Conservation (phyloP, 2,888 invertebrate genomes). For the Epirrhoe tristata region DNA sequence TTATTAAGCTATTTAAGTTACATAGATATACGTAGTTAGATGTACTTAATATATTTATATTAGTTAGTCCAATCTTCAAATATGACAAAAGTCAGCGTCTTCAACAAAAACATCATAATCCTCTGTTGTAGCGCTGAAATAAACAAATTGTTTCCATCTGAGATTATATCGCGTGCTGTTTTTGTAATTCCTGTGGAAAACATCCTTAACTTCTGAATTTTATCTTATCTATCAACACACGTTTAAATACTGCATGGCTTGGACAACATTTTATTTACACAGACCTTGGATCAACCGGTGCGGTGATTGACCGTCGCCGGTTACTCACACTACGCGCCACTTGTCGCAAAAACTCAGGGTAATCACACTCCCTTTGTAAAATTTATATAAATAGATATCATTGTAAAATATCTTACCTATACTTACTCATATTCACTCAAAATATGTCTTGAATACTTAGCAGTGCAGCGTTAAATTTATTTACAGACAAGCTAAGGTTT, state of each 20-base stretch:
- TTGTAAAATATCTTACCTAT: no score
- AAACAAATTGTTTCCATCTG: neutral
- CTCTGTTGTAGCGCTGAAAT: neutral
- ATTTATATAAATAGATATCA: neutral
- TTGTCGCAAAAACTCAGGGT: conserved; percentile 56
- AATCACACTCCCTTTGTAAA: conserved; percentile 38
- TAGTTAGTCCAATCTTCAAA: no score
- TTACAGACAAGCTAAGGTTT: no score
- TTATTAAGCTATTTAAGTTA: no score
- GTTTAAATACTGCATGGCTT: conserved; percentile 39
- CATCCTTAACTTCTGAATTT: neutral
- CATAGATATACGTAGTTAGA: no score
- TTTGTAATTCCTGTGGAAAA: neutral
- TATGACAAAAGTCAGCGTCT: no score
- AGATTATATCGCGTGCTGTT: neutral
- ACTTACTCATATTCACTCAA: no score
- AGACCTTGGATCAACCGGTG: conserved; percentile 67
- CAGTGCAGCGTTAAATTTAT: no score
- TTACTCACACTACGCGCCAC: conserved; percentile 63
- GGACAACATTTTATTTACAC: conserved; percentile 53
- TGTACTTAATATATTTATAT: no score
- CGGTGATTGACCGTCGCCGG: conserved; percentile 75
- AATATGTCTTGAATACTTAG: no score
- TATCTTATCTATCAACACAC: conserved; percentile 45
- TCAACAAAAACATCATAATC: neutral